Conservation (phyloP, 2,888 invertebrate genomes). For the Plagiodera versicolora region DNA sequence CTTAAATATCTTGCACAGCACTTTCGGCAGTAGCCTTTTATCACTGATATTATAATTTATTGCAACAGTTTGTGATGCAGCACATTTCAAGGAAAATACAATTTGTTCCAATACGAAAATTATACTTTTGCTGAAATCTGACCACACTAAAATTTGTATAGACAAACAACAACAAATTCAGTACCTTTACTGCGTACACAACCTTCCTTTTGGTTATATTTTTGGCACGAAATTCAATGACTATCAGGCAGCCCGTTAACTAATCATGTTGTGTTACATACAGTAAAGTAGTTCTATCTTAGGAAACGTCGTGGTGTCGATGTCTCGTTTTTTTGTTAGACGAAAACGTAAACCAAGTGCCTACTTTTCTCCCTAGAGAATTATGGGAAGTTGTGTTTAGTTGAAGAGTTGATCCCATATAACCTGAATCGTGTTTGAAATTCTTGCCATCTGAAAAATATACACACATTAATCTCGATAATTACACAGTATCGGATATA, state of each 20-base stretch:
- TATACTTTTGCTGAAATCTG: neutral
- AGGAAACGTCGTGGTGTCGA: slow-evolving; percentile 54
- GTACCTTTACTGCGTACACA: neutral
- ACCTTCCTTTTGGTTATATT: neutral
- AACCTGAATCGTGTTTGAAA: slow-evolving; percentile 55
- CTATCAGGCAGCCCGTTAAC: neutral
- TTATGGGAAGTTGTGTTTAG: slow-evolving; percentile 48
- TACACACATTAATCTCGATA: no score
- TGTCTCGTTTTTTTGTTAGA: slow-evolving; percentile 59
- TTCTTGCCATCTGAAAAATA: slow-evolving; percentile 52
- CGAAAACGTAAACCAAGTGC: slow-evolving; percentile 63
- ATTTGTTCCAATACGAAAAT: neutral
- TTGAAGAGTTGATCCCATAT: slow-evolving; percentile 54
- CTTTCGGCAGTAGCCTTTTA: slow-evolving; percentile 43
- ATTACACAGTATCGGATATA: no score
- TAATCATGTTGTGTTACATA: slow-evolving; percentile 39
- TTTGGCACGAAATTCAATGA: neutral
- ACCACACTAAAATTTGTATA: neutral
- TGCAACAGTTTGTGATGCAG: slow-evolving; percentile 27
- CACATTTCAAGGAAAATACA: slow-evolving; percentile 14
- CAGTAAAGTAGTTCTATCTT: slow-evolving; percentile 59
- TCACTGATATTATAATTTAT: slow-evolving; percentile 36
- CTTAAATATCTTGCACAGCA: slow-evolving; percentile 41
- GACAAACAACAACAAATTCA: neutral
- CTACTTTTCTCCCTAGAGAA: slow-evolving; percentile 60